These are phyloP conservation scores for Tetranychus piercei DNA, from an alignment of 2,888 invertebrate genomes.

Conservation along the genomic window DNA sequence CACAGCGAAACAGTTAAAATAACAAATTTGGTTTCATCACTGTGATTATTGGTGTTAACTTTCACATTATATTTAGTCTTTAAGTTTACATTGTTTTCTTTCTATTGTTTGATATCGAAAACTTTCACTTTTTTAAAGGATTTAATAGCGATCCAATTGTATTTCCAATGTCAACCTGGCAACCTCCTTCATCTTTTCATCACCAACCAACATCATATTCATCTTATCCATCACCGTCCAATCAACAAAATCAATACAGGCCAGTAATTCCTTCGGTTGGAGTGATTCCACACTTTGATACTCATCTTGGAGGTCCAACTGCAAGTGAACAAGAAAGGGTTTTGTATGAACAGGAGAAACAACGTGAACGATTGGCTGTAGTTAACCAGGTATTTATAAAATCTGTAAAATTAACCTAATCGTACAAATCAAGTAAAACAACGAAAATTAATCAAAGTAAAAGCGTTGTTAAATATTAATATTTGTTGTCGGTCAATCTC, in stretches of 20 bases:
- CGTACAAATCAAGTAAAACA: neutral
- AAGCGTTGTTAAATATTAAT: neutral
- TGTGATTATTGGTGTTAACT: too few relatives aligned
- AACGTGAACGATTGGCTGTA: conserved; percentile 30
- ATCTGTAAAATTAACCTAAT: neutral
- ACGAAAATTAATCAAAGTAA: neutral
- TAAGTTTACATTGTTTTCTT: too few relatives aligned
- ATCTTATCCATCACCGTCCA: neutral
- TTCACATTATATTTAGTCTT: too few relatives aligned
- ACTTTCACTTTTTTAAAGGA: too few relatives aligned
- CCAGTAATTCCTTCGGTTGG: neutral
- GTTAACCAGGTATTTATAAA: conserved; percentile 29
- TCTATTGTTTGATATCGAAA: too few relatives aligned
- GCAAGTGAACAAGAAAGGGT: conserved; percentile 11
- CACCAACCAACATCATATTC: neutral
- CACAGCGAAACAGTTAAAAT: too few relatives aligned
- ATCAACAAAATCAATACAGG: neutral
- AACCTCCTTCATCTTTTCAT: neutral
- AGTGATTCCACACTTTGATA: conserved; percentile 7
- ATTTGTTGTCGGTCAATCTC: neutral
- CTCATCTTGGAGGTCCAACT: neutral
- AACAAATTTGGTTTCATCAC: too few relatives aligned
- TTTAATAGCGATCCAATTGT: too few relatives aligned
- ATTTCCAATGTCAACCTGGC: neutral
- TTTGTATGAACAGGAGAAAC: conserved; percentile 26